These are phyloP conservation scores for Triplophysa dalaica DNA, from an alignment of 2,113 vertebrate genomes.

Conservation along the genomic window DNA sequence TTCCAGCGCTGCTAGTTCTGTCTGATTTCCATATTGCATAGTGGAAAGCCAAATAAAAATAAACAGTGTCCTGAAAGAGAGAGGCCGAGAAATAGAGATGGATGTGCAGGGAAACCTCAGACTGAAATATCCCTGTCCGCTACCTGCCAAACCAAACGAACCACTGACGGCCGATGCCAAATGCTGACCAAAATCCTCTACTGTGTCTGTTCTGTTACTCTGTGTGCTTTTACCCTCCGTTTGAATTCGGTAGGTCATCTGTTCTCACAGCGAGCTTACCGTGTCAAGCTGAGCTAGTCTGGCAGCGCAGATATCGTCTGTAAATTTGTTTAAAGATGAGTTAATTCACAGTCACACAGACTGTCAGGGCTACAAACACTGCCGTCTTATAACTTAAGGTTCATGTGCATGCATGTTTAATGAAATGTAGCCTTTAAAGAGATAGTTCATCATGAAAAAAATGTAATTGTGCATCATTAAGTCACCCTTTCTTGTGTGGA, in stretches of 20 bases:
- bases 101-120: constrained; percentile 42
- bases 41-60: constrained; percentile 50
- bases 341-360: constrained; percentile 2
- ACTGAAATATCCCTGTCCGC: constrained; percentile 29
- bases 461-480: too few relatives aligned
- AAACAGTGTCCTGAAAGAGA: constrained; percentile 34
- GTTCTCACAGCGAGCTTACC: not conserved
- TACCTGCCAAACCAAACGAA: constrained; percentile 40
- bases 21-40: constrained; percentile 38
- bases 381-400: not conserved
- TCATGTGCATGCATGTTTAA: not conserved
- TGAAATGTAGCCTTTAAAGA: too few relatives aligned
- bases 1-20: constrained; percentile 32
- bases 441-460: too few relatives aligned
- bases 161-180: constrained; percentile 12
- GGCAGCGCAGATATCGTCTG: constrained; percentile 1
- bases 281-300: not conserved
- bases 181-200: constrained; percentile 10
- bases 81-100: constrained; percentile 46
- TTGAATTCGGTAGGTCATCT: not conserved
- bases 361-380: not conserved
- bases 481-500: too few relatives aligned
- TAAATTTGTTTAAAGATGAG: constrained; percentile 23
- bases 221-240: constrained; percentile 29
- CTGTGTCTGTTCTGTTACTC: constrained; percentile 11